Evolutionary conservation across 2,888 invertebrate genomes (phyloP), one percentile per base, ranked within the genome.

Genomic region (Rhingia campestris): DNA sequence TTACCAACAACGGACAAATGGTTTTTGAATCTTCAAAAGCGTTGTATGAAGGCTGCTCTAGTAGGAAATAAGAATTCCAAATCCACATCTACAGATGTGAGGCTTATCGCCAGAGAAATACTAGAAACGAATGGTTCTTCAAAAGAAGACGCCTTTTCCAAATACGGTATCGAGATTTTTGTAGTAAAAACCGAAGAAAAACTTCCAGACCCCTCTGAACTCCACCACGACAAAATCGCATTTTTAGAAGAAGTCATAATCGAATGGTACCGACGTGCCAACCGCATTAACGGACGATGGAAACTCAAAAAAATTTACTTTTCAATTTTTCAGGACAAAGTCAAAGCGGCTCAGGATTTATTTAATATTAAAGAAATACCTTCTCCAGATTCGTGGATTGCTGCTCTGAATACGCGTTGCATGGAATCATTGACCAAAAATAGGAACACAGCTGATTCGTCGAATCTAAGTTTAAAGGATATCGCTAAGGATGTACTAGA

Each of bases 231-330:
- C 0, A 14, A 47, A 4, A 7, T 14, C 6, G 3, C 32, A 12
- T 7, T 45, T 43, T 14, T 45, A 2, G 59, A 59, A 9, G 14
- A 12, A 14, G 33, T 45, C 33, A 32, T 59, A 5, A 7, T 9
- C 5, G 59, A 59, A 33, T 59, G 43, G 43, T 45, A 33, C 14
- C 45, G 14, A 2, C 59, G 59, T 33, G 22, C 47, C 14, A 22
- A 22, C 22, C 22, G 22, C 2, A 2, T 22, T 22, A 22, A 22
- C 22, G 22, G 22, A 22, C 22, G 22, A 1, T 22, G 22, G 9
- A 47, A 47, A 0, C 7, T 22, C 4, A 12, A 14, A 4, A 7
- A 22, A 22, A 22, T 14, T 12, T 12, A 22, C 1, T 4, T 6
- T 12, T 7, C 9, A 22, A 6, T 32, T 0, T 43, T 30, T 6